phyloP scores from a whole-genome alignment of 2,888 invertebrate genomes.

The Hylaea fasciaria region DNA sequence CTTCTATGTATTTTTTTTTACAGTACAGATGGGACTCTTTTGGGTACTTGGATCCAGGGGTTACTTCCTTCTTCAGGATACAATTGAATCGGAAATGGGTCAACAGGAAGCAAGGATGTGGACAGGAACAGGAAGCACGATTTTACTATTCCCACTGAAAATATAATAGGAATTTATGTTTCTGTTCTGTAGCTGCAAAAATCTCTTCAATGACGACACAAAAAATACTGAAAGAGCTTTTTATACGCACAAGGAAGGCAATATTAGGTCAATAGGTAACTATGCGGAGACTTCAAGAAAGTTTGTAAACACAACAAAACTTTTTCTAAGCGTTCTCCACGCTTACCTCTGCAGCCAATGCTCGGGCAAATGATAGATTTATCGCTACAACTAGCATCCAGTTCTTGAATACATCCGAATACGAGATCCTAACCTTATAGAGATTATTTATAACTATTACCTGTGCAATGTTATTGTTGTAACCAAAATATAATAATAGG shows the following conservation, averaged over 20 bases:
- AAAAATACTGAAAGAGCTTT: not conserved
- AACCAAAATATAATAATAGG: slow-evolving; percentile 42
- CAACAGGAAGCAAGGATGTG: not conserved
- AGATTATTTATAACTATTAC: slow-evolving; percentile 79
- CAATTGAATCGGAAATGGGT: not conserved
- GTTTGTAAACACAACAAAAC: slow-evolving; percentile 57
- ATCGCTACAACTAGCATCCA: slow-evolving; percentile 9
- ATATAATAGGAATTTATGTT: not conserved
- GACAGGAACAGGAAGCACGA: not conserved
- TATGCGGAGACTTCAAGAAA: slow-evolving; percentile 39
- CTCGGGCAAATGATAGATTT: slow-evolving; percentile 2
- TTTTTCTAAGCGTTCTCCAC: slow-evolving; percentile 39
- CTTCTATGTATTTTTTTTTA: no score
- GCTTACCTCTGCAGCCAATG: not conserved
- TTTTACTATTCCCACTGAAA: not conserved
- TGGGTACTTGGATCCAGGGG: not conserved
- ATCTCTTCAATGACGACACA: not conserved
- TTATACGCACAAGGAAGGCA: not conserved
- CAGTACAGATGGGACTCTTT: not conserved
- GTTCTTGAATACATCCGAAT: slow-evolving; percentile 54
- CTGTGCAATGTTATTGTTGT: slow-evolving; percentile 52
- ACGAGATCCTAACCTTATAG: slow-evolving; percentile 77
- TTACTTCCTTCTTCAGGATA: no score
- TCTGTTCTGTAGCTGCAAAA: not conserved
- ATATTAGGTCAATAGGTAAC: not conserved